Evolutionary conservation across 2,113 vertebrate species (phyloP), one percentile per base, ranked within the genome.

Genomic region (Turnix velox): DNA sequence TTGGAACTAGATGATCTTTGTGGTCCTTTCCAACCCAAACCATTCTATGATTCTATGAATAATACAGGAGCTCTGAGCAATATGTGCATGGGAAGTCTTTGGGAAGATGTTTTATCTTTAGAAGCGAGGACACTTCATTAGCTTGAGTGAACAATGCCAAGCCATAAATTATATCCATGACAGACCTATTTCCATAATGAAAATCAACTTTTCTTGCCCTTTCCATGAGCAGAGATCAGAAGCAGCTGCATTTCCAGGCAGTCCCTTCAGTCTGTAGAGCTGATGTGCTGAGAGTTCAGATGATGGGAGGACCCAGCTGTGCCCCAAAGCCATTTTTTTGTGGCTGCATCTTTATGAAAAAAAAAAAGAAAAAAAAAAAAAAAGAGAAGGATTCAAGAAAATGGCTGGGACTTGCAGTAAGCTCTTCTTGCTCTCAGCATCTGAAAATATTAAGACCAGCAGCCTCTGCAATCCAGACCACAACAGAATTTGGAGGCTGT

Each of bases 81-180:
- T 42, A 25, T 15, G 7, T 52, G 48, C 18, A 54, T 31, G 39
- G 49, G 57, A 87, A 61, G 69, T 61, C 18, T 61, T 85, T 79
- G 84, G 74, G 51, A 62, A 79, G 75, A 72, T 54, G 75, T 69
- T 88, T 94, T 87, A 49, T 95, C 90, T 92, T 92, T 62, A 87
- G 84, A 91, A 93, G 82, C 71, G 57, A 57, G 23, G 78, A 78
- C 45, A 6, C 58, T 83, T 94, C 92, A 82, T 95, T 93, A 92
- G 72, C 94, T 78, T 85, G 58, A 30, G 30, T 73, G 72, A 85
- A n/a, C 82, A 87, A 89, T 28, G 59, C 86, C 65, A 91, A 67
- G 77, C 77, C 78, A 61, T 95, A 84, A 91, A 91, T 91, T 65
- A n/a, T 49, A 20, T 72, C 73, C 58, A 27, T 82, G 65, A 68